Evolutionary conservation across 2,888 invertebrate genomes (phyloP).

Genomic region (Limnephilus auricula): DNA sequence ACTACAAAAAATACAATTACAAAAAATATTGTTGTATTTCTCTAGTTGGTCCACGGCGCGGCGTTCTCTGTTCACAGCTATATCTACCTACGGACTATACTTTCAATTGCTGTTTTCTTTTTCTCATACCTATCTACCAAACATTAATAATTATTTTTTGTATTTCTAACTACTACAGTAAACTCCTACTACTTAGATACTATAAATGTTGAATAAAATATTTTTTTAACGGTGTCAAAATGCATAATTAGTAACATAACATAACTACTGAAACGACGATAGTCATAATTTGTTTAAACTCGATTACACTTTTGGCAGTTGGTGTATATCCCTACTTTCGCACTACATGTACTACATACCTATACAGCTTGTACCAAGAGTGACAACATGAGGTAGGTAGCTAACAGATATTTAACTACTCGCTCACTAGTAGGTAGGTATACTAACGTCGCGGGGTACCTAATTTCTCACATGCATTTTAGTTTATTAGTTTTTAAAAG

Average conservation of each 20-base stretch:
- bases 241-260: no score
- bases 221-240: no score
- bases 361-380: background rate
- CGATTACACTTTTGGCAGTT: background rate
- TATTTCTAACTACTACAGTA: no score
- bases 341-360: background rate
- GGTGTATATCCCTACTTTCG: background rate
- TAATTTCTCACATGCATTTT: no score
- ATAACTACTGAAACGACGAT: background rate
- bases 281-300: background rate
- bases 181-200: background rate
- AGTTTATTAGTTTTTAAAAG: background rate
- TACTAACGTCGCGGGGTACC: no score
- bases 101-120: background rate
- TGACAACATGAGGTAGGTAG: background rate
- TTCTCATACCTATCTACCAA: background rate
- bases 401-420: background rate
- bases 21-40: background rate
- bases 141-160: no score
- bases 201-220: background rate
- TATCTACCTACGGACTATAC: background rate
- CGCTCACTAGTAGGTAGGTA: no score
- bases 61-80: background rate
- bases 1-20: conserved; percentile 24
- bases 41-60: background rate